Evolutionary conservation across 2,888 invertebrate genomes (phyloP), one percentile per base, ranked within the genome.

Genomic region (Drosophila phalerata): DNA sequence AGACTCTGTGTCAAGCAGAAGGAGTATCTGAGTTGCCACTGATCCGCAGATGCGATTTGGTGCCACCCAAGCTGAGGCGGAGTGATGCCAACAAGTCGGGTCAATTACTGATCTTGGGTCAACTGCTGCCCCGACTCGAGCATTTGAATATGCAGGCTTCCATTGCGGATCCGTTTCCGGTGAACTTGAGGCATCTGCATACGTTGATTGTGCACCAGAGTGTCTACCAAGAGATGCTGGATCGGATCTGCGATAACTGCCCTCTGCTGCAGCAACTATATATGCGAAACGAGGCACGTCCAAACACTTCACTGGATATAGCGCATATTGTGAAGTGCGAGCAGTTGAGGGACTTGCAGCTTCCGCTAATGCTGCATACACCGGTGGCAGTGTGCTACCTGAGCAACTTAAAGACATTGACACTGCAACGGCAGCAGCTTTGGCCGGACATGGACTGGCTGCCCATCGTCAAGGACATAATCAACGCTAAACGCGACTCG

Each of bases 401-500:
- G 48, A 5, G 0, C 0, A 34, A 83, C n/a, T 38, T 82, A 5
- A 32, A 28, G 13, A 13, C 48, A 0, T 22, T 82, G 13, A 62
- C 70, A 5, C 48, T 82, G 60, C 69, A 82, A 15, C 76, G 61
- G 0, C 43, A 38, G n/a, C 60, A 55, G 10, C 53, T 61, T 1
- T 80, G 83, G 78, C 48, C 57, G 9, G 61, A 25, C 22, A 19
- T 56, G 45, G 70, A 70, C 43, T 82, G 82, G 82, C 6, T 85
- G 43, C 19, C 61, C 19, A 34, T 32, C 6, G 45, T 73, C 8
- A 11, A 2, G 22, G 9, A 55, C 11, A 73, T 82, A 34, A 64
- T 82, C 5, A 1, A 5, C 1, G 63, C 55, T 30, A 82, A 85
- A 52, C 67, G 63, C 17, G 40, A 15, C 8, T 37, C 69, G 6